phyloP scores from a whole-genome alignment of 2,797 vertebrate genomes.

The Crenuchus spilurus region DNA sequence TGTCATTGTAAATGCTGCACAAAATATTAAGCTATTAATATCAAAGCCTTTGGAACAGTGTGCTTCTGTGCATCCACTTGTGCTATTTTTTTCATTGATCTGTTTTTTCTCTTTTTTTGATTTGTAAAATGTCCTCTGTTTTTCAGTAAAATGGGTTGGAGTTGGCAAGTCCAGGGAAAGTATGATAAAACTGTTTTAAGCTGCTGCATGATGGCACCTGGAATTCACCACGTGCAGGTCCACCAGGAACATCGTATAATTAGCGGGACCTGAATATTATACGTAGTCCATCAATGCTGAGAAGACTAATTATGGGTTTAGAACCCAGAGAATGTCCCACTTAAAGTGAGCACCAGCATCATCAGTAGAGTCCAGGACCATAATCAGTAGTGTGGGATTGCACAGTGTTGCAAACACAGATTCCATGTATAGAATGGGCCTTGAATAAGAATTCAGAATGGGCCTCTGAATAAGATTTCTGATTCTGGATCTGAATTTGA shows the following conservation, averaged over 20 bases:
- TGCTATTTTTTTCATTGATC: background rate
- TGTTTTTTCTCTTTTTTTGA: slow-evolving; percentile 23
- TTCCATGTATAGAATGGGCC: background rate
- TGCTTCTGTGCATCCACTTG: background rate
- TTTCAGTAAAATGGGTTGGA: slow-evolving; percentile 85
- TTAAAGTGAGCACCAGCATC: slow-evolving; percentile 70
- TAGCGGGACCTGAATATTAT: slow-evolving; percentile 45
- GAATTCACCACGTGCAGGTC: slow-evolving; percentile 22
- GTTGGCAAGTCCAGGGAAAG: slow-evolving; percentile 84
- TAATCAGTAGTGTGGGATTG: background rate
- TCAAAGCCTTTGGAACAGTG: background rate
- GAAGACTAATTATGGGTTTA: slow-evolving; percentile 45
- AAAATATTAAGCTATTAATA: too few species aligned
- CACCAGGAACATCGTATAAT: slow-evolving; percentile 25
- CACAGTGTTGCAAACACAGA: background rate
- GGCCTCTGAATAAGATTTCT: background rate
- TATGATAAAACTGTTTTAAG: slow-evolving; percentile 83
- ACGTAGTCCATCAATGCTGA: slow-evolving; percentile 49
- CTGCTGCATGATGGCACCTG: background rate
- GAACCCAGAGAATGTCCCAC: slow-evolving; percentile 49
- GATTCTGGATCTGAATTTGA: background rate
- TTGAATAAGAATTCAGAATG: too few species aligned
- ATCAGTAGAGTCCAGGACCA: slow-evolving; percentile 34
- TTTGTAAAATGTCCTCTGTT: too few species aligned
- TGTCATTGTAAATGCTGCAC: background rate